Base-by-base conservation (phyloP, 2,888 invertebrate genomes). In the Lumbricus terrestris region DNA sequence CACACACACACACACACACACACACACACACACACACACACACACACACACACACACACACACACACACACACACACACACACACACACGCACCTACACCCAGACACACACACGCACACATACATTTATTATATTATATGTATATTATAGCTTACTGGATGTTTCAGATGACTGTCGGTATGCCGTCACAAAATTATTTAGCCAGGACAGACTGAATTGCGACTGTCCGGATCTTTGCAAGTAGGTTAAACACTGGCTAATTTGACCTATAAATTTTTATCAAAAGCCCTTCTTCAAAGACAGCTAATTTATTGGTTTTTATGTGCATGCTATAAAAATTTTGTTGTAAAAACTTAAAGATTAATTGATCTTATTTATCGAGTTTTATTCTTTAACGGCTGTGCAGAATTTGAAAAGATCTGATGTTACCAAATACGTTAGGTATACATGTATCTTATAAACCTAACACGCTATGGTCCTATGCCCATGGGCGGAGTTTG, bases 181-280 rank as follows among this genome's bases (percentile, higher is more conserved):
- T 37, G 34, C 35, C 5, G 85, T 35, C 20, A 85, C 37, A 37
- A 34, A 35, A 33, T 18, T 35, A 35, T 85, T 85, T 35, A 37
- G 85, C 85, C 20, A 35, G 35, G 37, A 85, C 85, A 85, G 35
- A 85, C 16, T 85, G 37, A 18, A 0, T 18, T 85, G 85, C 85
- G 37, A 85, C n/a, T 85, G 85, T 85, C 85, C 85, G 16, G 37
- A 85, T 35, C 34, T 85, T 35, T 85, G 85, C 85, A 35, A 85
- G 85, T 85, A 85, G 16, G 85, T 85, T 37, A 23, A 85, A 37
- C 34, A 23, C 33, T 35, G 34, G 35, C 35, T 20, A 18, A 85
- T 29, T 35, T 35, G 83, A 11, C n/a, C 82, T n/a, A 34, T n/a
- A n/a, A n/a, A n/a, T n/a, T 33, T 35, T 15, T 11, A n/a, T n/a